Percentiles rank a stretch among this genome's conserved stretches.
phyloP scores from a whole-genome alignment of 2,797 vertebrate species.

The Megalops cyprinoides region DNA sequence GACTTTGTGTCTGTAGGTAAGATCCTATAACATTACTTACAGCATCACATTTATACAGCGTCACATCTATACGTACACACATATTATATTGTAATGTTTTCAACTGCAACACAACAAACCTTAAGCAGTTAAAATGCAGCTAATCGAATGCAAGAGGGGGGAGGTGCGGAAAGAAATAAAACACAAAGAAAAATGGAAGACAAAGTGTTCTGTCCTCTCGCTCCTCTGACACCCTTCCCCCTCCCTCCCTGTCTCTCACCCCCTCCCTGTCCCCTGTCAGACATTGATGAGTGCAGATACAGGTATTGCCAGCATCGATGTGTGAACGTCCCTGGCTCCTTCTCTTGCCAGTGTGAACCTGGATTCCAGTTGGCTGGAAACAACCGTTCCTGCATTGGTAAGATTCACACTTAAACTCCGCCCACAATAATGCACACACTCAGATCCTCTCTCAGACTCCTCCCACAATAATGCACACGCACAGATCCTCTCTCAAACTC shows the following conservation, averaged over 20 bases:
- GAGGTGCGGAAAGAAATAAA: too few species aligned
- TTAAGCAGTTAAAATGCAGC: too few species aligned
- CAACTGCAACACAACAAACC: too few species aligned
- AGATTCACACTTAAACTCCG: conserved; percentile 55
- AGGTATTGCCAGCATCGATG: conserved; percentile 92
- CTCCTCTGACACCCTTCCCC: neutral
- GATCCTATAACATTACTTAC: too few species aligned
- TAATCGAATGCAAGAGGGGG: too few species aligned
- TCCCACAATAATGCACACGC: neutral
- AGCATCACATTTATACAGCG: too few species aligned
- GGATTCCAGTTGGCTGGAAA: conserved; percentile 91
- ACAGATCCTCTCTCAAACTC: neutral
- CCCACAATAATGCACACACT: neutral
- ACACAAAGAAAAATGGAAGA: too few species aligned
- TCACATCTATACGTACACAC: too few species aligned
- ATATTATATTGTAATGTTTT: too few species aligned
- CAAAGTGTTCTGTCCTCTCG: neutral
- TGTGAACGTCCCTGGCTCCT: conserved; percentile 89
- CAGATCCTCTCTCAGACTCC: neutral
- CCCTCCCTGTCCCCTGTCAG: conserved; percentile 55
- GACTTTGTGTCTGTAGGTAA: too few species aligned
- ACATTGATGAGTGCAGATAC: conserved; percentile 89
- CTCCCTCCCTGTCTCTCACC: neutral
- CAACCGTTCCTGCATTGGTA: conserved; percentile 90
- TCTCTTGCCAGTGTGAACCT: conserved; percentile 89